These are phyloP conservation scores for Poeciliopsis gracilis DNA, from an alignment of 2,797 vertebrate genomes.

Conservation along the genomic window DNA sequence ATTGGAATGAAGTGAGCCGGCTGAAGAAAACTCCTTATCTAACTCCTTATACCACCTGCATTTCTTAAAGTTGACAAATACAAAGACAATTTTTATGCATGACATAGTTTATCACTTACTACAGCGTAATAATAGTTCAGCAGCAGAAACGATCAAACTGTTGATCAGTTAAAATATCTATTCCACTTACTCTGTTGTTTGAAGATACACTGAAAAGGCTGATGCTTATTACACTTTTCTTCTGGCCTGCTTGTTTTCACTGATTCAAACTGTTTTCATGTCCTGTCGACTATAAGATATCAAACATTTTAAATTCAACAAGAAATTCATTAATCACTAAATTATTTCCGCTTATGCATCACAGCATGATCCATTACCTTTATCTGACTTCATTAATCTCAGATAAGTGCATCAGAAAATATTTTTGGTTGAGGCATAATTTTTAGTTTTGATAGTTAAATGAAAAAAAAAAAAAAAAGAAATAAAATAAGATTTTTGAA, in stretches of 20 bases:
- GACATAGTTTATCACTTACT: neutral
- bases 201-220: neutral
- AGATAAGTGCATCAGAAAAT: neutral
- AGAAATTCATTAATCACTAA: neutral
- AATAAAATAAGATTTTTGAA: neutral
- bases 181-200: neutral
- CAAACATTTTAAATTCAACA: neutral
- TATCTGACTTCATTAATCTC: neutral
- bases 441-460: neutral
- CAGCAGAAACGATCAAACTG: neutral
- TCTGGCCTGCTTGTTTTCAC: neutral
- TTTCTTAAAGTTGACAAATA: conserved; percentile 6
- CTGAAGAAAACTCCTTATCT: neutral
- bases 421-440: neutral
- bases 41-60: neutral
- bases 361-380: neutral
- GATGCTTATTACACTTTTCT: neutral
- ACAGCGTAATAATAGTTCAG: neutral
- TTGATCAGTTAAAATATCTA: neutral
- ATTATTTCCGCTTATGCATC: neutral
- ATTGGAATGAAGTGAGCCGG: neutral
- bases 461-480: neutral
- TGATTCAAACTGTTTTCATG: neutral
- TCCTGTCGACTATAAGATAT: neutral
- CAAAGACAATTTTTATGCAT: conserved; percentile 18